Conservation (phyloP, 2,888 invertebrate species). For the Sisyra terminalis region DNA sequence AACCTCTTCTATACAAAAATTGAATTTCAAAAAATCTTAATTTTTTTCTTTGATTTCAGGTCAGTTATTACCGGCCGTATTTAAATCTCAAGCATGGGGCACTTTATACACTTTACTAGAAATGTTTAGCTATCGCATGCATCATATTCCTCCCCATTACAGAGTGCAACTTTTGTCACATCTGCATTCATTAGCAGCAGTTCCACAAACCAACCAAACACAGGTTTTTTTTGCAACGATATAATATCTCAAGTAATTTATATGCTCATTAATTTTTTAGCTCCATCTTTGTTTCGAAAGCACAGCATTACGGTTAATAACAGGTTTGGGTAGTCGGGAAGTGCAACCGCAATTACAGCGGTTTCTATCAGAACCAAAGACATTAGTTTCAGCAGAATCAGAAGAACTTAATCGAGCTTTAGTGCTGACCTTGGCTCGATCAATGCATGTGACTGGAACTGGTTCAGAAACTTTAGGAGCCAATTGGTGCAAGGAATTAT, state of each 20-base stretch:
- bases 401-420: conserved; percentile 87
- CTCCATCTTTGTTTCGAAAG: conserved; percentile 20
- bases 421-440: conserved; percentile 83
- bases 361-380: conserved; percentile 81
- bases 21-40: too few relatives aligned
- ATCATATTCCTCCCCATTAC: conserved; percentile 93
- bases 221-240: conserved; percentile 59
- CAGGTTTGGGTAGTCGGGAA: conserved; percentile 70
- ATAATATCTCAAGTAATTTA: background rate
- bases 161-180: conserved; percentile 82
- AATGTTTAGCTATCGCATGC: conserved; percentile 93
- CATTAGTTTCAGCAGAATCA: conserved; percentile 81
- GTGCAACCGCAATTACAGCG: conserved; percentile 87
- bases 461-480: conserved; percentile 30
- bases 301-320: conserved; percentile 25
- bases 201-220: conserved; percentile 88
- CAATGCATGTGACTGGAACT: conserved; percentile 85
- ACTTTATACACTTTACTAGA: conserved; percentile 89
- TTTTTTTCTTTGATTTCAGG: conserved; percentile 28
- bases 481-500: conserved; percentile 78
- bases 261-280: conserved; percentile 2
- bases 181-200: conserved; percentile 78
- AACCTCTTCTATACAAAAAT: too few relatives aligned
- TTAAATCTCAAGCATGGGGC: conserved; percentile 87
- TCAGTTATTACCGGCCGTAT: conserved; percentile 78